phyloP scores from a whole-genome alignment of 2,797 vertebrate genomes.

The Syngnathus rostellatus region DNA sequence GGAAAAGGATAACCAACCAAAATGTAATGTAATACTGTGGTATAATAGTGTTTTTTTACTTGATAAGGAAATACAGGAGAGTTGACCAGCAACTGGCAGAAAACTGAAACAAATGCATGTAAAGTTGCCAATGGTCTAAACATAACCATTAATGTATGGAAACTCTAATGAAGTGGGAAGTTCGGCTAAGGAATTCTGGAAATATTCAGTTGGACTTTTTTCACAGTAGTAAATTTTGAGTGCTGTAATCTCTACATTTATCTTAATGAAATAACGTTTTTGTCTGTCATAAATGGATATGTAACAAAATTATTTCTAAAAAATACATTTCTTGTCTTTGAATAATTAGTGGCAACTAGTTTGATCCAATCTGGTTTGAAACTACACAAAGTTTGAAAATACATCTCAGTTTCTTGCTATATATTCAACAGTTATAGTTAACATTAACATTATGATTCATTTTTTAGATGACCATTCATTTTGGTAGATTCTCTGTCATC shows the following conservation, averaged over 20 bases:
- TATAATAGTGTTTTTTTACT: slow-evolving; percentile 6
- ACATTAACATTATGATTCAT: neutral
- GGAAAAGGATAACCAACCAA: slow-evolving; percentile 16
- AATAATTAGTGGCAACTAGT: neutral
- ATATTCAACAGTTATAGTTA: neutral
- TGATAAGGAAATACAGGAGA: neutral
- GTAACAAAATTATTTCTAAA: neutral
- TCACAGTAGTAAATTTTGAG: neutral
- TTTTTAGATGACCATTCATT: neutral
- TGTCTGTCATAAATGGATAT: neutral
- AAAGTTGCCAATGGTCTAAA: too few relatives aligned
- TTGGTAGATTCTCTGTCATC: neutral
- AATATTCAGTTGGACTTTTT: neutral
- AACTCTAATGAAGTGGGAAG: neutral
- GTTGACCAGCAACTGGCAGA: too few relatives aligned
- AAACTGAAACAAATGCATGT: too few relatives aligned
- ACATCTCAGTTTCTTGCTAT: too few relatives aligned
- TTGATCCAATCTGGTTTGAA: neutral
- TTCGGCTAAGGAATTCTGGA: neutral
- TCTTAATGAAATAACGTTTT: neutral
- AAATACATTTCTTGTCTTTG: neutral
- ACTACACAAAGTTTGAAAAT: too few relatives aligned
- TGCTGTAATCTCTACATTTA: neutral
- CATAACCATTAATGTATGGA: too few relatives aligned
- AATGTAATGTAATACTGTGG: slow-evolving; percentile 17